phyloP scores from a whole-genome alignment of 2,113 vertebrate species.

The Tonatia bakeri region DNA sequence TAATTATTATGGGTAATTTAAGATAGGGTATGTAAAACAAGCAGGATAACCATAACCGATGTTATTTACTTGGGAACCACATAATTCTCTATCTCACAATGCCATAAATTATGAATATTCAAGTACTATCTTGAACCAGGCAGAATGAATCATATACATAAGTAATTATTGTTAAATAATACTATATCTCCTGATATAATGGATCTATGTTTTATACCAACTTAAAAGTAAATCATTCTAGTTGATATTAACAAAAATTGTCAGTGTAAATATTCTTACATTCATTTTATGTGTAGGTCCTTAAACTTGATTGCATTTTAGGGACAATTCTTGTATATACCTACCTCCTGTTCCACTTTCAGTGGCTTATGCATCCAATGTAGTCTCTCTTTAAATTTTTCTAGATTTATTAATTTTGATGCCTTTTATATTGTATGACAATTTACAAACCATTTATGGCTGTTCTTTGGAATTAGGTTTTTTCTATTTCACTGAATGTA shows the following conservation, averaged over 20 bases:
- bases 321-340: not conserved
- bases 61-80: not conserved
- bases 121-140: not conserved
- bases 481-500: not conserved
- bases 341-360: not conserved
- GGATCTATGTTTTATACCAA: not conserved
- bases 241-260: slow-evolving; percentile 32
- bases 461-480: not conserved
- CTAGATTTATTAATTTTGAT: not conserved
- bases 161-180: slow-evolving; percentile 31
- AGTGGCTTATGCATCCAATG: not conserved
- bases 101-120: slow-evolving; percentile 16
- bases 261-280: not conserved
- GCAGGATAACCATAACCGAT: not conserved
- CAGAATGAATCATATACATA: not conserved
- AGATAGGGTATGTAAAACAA: not conserved
- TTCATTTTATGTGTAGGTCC: not conserved
- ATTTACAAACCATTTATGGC: not conserved
- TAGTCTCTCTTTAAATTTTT: not conserved
- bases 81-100: slow-evolving; percentile 40
- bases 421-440: not conserved
- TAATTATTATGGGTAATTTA: not conserved
- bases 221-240: not conserved
- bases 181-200: not conserved
- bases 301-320: slow-evolving; percentile 36